phyloP scores from a whole-genome alignment of 1,140 invertebrate species.

The Diprion similis region DNA sequence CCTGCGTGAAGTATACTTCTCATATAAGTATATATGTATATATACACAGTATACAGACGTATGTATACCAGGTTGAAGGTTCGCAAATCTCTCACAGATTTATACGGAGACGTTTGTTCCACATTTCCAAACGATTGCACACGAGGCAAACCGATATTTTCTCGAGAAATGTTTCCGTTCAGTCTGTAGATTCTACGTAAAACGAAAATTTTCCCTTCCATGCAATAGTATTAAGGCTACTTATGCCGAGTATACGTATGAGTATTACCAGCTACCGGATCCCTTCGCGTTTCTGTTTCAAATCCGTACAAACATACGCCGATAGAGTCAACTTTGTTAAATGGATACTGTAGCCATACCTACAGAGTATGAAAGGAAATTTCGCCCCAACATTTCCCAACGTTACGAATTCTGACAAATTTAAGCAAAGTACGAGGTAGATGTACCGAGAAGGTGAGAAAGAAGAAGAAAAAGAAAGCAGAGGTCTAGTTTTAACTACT shows the following conservation, averaged over 20 bases:
- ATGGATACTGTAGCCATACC: too few species aligned
- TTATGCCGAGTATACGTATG: background rate
- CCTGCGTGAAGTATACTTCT: too few species aligned
- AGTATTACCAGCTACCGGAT: background rate
- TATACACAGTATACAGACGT: too few species aligned
- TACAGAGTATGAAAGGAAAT: too few species aligned
- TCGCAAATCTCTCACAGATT: too few species aligned
- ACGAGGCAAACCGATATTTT: constrained; percentile 49
- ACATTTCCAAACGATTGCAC: constrained; percentile 52
- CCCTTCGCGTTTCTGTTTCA: background rate
- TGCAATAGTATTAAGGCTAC: background rate
- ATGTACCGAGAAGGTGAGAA: background rate
- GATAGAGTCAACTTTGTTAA: too few species aligned
- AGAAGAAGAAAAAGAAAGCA: background rate
- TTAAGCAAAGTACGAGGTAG: too few species aligned
- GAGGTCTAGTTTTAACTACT: background rate
- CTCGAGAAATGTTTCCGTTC: constrained; percentile 50
- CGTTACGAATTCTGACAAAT: too few species aligned
- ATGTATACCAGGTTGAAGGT: too few species aligned
- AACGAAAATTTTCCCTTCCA: background rate
- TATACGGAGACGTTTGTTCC: constrained; percentile 33
- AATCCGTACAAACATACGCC: background rate
- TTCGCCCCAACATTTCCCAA: too few species aligned
- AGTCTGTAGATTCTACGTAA: too few species aligned
- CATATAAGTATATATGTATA: too few species aligned